These are phyloP conservation scores for Aleadryas rufinucha DNA, from an alignment of 2,113 vertebrate species.

Conservation along the genomic window DNA sequence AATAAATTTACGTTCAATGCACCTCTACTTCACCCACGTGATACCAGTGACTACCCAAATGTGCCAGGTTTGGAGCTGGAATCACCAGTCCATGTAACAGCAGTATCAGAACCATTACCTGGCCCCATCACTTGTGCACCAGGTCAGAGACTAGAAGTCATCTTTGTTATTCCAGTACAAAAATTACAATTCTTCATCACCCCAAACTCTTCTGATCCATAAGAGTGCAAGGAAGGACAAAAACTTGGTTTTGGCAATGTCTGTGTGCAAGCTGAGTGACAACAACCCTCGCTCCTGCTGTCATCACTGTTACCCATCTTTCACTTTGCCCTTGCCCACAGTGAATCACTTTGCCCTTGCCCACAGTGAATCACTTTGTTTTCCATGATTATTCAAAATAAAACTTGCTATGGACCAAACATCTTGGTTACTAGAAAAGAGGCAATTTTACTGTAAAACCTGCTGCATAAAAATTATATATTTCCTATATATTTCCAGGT, in stretches of 20 bases:
- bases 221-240: neutral
- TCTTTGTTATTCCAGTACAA: neutral
- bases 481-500: neutral
- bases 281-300: neutral
- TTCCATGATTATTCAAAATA: neutral
- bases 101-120: neutral
- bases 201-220: neutral
- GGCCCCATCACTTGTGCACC: neutral
- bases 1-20: neutral
- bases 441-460: neutral
- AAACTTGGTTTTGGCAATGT: neutral
- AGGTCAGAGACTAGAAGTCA: neutral
- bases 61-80: neutral
- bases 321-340: neutral
- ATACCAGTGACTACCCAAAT: neutral
- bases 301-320: neutral
- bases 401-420: neutral
- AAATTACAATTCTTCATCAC: neutral
- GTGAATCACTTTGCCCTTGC: neutral
- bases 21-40: neutral
- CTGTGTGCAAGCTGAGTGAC: neutral
- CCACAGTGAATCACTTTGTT: neutral
- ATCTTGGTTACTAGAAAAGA: neutral
- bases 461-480: neutral
- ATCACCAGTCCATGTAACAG: neutral